Conservation (phyloP, 2,797 vertebrate species). For the Chromis chromis region DNA sequence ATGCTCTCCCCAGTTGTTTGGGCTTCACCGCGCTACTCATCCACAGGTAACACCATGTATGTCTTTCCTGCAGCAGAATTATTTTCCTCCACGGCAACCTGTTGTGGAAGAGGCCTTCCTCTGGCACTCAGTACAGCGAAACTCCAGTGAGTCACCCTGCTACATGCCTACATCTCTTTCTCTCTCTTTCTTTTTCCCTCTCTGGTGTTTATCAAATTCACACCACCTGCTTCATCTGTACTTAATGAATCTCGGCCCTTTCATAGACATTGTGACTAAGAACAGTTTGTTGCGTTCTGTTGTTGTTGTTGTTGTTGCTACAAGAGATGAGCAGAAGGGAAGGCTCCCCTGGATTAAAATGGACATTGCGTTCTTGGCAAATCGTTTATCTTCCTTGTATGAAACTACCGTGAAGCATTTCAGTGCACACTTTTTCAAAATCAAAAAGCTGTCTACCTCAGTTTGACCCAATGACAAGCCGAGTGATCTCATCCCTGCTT, state of each 20-base stretch:
- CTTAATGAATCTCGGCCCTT: slow-evolving; percentile 52
- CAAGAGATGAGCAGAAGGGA: slow-evolving; percentile 56
- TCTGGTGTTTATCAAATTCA: slow-evolving; percentile 58
- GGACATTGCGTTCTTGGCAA: slow-evolving; percentile 36
- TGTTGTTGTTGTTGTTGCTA: slow-evolving; percentile 45
- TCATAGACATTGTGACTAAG: slow-evolving; percentile 56
- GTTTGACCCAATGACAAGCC: not conserved
- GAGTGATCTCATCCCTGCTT: not conserved
- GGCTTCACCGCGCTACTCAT: slow-evolving; percentile 43
- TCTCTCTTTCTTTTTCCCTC: slow-evolving; percentile 5
- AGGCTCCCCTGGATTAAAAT: slow-evolving; percentile 42
- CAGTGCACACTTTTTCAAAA: not conserved
- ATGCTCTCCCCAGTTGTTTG: slow-evolving; percentile 14
- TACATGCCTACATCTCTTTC: slow-evolving; percentile 51
- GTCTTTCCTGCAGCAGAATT: slow-evolving; percentile 70
- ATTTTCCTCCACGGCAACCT: slow-evolving; percentile 40
- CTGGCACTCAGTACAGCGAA: slow-evolving; percentile 52
- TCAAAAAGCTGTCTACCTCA: not conserved
- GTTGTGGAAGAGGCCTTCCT: slow-evolving; percentile 60
- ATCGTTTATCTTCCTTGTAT: not conserved
- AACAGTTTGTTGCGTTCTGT: slow-evolving; percentile 34
- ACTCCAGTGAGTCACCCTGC: slow-evolving; percentile 68
- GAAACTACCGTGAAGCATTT: slow-evolving; percentile 8
- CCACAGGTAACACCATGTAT: slow-evolving; percentile 73
- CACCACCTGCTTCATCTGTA: slow-evolving; percentile 63